Conservation (phyloP, 2,113 vertebrate species). For the Tretioscincus oriximinensis region DNA sequence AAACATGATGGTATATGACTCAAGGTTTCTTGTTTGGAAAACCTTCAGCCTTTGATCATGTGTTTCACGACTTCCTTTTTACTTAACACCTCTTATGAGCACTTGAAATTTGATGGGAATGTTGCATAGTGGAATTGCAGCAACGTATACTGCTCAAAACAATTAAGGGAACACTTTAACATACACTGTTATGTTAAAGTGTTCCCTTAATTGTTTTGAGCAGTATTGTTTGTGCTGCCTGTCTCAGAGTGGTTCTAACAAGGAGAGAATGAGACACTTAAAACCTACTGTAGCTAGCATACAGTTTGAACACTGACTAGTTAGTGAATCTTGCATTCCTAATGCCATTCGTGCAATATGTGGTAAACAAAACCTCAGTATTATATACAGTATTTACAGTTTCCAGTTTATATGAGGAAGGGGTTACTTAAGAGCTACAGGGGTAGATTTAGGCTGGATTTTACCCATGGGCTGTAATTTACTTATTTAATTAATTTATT, state of each 20-base stretch:
- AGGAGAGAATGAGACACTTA: not conserved
- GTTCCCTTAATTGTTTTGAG: no score
- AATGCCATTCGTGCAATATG: not conserved
- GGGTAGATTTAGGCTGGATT: no score
- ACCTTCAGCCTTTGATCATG: not conserved
- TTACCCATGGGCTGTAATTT: no score
- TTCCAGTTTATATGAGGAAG: slow-evolving; percentile 69
- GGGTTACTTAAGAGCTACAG: not conserved
- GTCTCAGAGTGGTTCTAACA: no score
- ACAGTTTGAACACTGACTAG: not conserved
- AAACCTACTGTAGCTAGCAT: not conserved
- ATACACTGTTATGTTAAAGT: no score
- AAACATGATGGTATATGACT: not conserved
- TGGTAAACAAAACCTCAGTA: not conserved
- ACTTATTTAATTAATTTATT: no score
- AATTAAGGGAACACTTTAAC: no score
- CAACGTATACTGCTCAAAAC: no score
- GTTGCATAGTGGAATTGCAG: not conserved
- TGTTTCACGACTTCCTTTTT: not conserved
- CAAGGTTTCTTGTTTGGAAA: not conserved
- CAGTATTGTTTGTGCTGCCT: not conserved
- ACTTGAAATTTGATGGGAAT: not conserved
- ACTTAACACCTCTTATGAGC: not conserved
- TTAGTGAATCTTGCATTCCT: not conserved
- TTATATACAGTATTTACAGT: not conserved